These are phyloP conservation scores for Agapostemon virescens DNA, from an alignment of 2,888 invertebrate species.

Conservation along the genomic window DNA sequence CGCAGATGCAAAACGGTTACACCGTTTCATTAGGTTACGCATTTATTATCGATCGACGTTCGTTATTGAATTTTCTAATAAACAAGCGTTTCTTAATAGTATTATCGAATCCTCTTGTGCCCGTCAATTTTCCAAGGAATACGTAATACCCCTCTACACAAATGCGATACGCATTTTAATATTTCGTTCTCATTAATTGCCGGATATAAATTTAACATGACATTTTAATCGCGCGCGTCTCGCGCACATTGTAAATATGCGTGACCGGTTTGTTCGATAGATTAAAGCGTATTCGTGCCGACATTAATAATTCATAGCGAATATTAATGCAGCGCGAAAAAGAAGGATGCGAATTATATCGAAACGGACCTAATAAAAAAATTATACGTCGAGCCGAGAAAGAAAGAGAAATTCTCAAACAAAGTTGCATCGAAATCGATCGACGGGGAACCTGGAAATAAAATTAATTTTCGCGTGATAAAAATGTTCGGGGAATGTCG, in stretches of 20 bases:
- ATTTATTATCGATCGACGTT: too few relatives aligned
- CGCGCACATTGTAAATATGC: neutral
- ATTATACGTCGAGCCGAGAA: neutral
- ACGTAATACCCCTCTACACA: neutral
- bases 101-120: too few relatives aligned
- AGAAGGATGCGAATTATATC: slow-evolving; percentile 3
- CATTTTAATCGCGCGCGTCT: neutral
- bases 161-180: neutral
- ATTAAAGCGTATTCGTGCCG: slow-evolving; percentile 1
- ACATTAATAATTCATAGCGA: neutral
- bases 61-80: too few relatives aligned
- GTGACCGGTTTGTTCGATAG: neutral
- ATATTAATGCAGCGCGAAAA: neutral
- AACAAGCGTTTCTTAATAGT: too few relatives aligned
- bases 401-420: neutral
- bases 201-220: neutral
- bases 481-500: neutral
- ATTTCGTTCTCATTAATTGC: neutral
- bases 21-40: too few relatives aligned
- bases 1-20: too few relatives aligned
- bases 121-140: neutral
- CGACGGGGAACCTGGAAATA: neutral
- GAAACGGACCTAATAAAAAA: neutral
- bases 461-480: neutral
- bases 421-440: neutral